Evolutionary conservation across 2,797 vertebrate genomes (phyloP), one percentile per base, ranked within the genome.

Genomic region (Ceryle rudis): DNA sequence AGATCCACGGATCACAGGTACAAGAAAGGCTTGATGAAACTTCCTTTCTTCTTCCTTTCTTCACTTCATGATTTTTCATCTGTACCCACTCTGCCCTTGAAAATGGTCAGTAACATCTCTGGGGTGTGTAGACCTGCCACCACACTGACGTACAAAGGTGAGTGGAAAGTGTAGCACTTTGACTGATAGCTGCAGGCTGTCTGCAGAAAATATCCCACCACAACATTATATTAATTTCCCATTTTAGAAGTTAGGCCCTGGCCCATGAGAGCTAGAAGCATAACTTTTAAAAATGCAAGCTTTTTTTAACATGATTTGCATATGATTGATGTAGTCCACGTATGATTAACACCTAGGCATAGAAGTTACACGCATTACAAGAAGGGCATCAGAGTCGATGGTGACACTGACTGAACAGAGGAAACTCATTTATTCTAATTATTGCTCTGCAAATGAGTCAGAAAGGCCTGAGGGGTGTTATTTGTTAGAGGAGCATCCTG

Each of bases 381-480:
- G 33, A 80, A 89, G n/a, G 22, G 22, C 55, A 84, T 62, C 55
- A 41, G 46, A 70, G 81, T 37, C 0, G 6, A 66, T 60, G 65
- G 33, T 37, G 47, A 55, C 62, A 70, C 85, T 91, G 81, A 79
- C 2, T 47, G 41, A 66, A 35, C n/a, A 8, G 37, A 89, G 70
- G 46, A 94, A 94, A 83, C 16, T 6, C 42, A 88, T 93, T 80
- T 84, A 60, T 86, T 77, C 55, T 79, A 87, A 86, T 92, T 94
- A 81, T 75, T 95, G 39, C 70, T 47, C 69, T 91, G 69, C 14
- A 86, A 88, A 94, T 75, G 72, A 93, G 65, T 93, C 91, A 94
- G 58, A 44, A 72, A 75, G 37, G 73, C 80, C 91, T 81, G 51
- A 90, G 73, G 82, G 80, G 28, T 86, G 71, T 66, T 83, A 83